Base-by-base conservation (phyloP, 1,140 invertebrate genomes). In the Pissodes strobi region DNA sequence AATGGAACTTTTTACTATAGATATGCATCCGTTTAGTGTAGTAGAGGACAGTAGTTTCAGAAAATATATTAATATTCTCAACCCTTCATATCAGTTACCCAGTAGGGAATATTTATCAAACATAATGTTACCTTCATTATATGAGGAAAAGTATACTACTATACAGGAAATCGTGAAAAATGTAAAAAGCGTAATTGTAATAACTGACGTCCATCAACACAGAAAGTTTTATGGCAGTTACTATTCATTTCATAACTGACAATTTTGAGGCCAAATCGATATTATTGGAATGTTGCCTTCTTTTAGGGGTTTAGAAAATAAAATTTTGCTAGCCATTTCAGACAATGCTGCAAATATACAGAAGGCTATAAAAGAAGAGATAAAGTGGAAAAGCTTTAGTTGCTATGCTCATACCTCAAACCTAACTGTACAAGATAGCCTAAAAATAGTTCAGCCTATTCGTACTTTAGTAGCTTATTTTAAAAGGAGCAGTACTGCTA, bases 331-430 rank as follows among this genome's bases (percentile, higher is more conserved):
- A 45, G 27, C 57, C 34, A 51, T 70, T 1, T 61, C 59, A n/a
- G 66, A 72, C 41, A 71, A 72, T 64, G 69, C 39, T n/a, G 19
- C 66, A 2, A 66, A 72, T 27, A 71, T 71, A 17, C 38, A 55
- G 38, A 56, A 45, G 19, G 66, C 62, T 22, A 22, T 46, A 18
- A 18, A 46, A 46, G 21, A 46, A 8, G 51, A 60, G n/a, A 18
- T 68, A 18, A 25, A 45, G 3, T 69, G 17, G 51, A 38, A 52
- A 60, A 62, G 66, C 56, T 70, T 70, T 55, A 56, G 55, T 23
- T 70, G 69, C 51, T 70, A 49, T 57, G 69, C 69, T 0, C 69
- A 41, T 17, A 41, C 38, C 4, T 5, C 3, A 5, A 41, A 41
- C n/a, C n/a, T 41, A 41, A 41, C n/a, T 30, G 45, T 65, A 6